Conservation (phyloP, 1,140 invertebrate genomes). For the Pseudachorutes palmiensis region DNA sequence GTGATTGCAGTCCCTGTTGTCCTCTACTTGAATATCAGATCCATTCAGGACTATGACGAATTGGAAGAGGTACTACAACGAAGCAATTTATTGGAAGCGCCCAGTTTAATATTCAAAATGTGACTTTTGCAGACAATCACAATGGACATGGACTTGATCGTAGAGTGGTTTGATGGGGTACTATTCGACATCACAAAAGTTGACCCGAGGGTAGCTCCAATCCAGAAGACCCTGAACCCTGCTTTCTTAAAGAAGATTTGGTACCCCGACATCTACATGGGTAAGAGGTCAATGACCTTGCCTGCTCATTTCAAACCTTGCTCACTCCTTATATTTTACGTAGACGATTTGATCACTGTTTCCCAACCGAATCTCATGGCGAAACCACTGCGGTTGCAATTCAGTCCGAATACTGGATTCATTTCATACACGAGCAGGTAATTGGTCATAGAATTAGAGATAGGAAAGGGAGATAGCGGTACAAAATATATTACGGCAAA, state of each 20-base stretch:
- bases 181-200: constrained; percentile 18
- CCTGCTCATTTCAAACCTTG: no score
- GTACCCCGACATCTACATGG: constrained; percentile 25
- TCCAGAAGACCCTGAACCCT: constrained; percentile 19
- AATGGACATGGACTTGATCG: constrained; percentile 19
- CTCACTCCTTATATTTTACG: neutral
- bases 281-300: neutral
- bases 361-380: constrained; percentile 15
- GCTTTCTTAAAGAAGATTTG: constrained; percentile 25
- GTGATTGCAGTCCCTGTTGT: constrained; percentile 21
- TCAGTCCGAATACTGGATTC: constrained; percentile 21
- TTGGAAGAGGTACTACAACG: constrained; percentile 8
- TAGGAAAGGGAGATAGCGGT: no score
- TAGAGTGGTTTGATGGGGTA: constrained; percentile 26
- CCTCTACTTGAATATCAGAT: constrained; percentile 21
- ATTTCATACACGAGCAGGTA: constrained; percentile 21
- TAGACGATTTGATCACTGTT: constrained; percentile 18
- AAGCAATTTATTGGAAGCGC: neutral
- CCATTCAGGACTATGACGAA: constrained; percentile 18
- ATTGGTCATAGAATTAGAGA: neutral
- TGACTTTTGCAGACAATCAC: constrained; percentile 11
- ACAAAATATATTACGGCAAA: neutral
- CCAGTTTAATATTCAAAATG: neutral
- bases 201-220: neutral
- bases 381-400: constrained; percentile 20